Base-by-base conservation (phyloP, 2,888 invertebrate genomes). In the Acrocera orbiculus region DNA sequence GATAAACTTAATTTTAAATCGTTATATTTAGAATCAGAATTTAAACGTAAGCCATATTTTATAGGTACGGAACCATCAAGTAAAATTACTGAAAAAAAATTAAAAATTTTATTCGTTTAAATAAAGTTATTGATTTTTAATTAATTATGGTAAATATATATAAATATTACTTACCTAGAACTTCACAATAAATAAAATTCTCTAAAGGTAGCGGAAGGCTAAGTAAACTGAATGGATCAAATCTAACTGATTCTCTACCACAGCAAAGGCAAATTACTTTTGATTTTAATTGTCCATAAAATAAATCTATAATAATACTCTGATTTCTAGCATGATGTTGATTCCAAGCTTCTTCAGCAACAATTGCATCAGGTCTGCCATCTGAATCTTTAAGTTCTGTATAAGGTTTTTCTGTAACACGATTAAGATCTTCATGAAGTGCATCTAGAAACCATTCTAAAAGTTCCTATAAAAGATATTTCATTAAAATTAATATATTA, bases 261-360 rank as follows among this genome's bases (percentile, higher is more conserved):
- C 92, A 92, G 15, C 74, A 72, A 48, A 75, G 70, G 58, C 92
- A 92, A 30, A 76, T 74, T 32, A 76, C 68, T 54, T 80, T 76
- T 4, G 89, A 90, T 60, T 87, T 86, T 8, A 92, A 69, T 57
- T 89, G 87, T 0, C 90, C 92, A 58, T 86, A 86, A 65, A 90
- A 90, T 44, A 89, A 63, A 54, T 89, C 87, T 32, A 86, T 86
- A 43, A 90, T 74, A 42, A 90, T 77, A 25, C 86, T 86, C 54
- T 76, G 73, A 65, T 90, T 87, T 46, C 86, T 67, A 3, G 76
- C 65, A 38, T 78, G 62, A 62, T 86, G 81, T 49, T 80, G 78
- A 38, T 75, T 71, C 89, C 89, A 90, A 16, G 86, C 86, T 46
- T 75, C 76, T 5, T 68, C 68, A 0, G 77, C 77, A 5, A 72